Conservation (phyloP, 2,888 invertebrate genomes). For the Acanthosepion esculentum region DNA sequence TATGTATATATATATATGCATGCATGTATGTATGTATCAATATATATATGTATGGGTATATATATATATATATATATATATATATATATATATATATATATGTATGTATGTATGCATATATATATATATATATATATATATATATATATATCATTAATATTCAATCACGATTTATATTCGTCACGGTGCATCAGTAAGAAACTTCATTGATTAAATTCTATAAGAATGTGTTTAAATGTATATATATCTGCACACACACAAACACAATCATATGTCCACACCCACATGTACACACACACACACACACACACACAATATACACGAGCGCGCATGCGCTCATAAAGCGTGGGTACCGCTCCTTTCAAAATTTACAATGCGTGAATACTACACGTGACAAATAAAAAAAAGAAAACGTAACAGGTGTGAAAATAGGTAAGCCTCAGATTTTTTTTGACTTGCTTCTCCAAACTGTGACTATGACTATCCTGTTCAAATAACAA, state of each 20-base stretch:
- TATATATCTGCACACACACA: neutral
- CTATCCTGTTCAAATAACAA: neutral
- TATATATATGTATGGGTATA: neutral
- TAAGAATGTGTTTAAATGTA: neutral
- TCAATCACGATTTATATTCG: neutral
- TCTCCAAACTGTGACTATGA: neutral
- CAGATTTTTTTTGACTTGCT: neutral
- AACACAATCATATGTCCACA: too few species aligned
- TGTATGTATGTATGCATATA: neutral
- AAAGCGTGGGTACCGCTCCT: neutral
- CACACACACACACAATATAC: too few species aligned
- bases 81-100: neutral
- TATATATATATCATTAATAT: neutral
- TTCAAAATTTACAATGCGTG: constrained; percentile 33
- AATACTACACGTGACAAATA: constrained; percentile 33
- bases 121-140: neutral
- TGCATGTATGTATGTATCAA: neutral
- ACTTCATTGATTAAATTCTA: neutral
- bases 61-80: neutral
- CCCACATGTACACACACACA: too few species aligned
- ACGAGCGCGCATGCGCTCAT: too few species aligned
- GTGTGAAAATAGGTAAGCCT: neutral
- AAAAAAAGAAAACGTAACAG: neutral
- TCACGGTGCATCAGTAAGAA: neutral
- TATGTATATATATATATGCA: neutral